Percentiles rank a stretch among this genome's conserved stretches.
Conservation (phyloP, 2,888 invertebrate species). For the Nemotelus pantherinus region DNA sequence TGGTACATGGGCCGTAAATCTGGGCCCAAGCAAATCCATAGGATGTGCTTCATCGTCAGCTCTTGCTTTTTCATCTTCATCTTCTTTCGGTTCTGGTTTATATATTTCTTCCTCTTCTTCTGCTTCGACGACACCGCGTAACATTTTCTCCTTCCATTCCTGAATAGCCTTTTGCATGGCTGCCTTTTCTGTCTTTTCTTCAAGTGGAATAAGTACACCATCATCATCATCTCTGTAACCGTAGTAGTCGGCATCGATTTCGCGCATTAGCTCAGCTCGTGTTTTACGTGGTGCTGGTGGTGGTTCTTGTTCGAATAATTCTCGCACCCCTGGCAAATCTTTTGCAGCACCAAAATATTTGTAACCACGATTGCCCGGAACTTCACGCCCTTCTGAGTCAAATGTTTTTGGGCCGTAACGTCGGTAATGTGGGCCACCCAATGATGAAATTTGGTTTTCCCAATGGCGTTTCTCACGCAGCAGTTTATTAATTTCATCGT, state of each 20-base stretch:
- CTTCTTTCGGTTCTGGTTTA: slow-evolving; percentile 65
- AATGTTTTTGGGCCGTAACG: slow-evolving; percentile 92
- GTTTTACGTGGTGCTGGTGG: slow-evolving; percentile 91
- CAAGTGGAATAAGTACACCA: slow-evolving; percentile 89
- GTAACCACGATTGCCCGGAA: slow-evolving; percentile 97
- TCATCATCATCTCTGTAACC: slow-evolving; percentile 99
- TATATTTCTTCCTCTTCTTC: slow-evolving; percentile 80
- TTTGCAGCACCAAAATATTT: slow-evolving; percentile 99
- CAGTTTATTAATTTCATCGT: slow-evolving; percentile 99
- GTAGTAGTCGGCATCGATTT: slow-evolving; percentile 98
- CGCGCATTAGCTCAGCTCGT: slow-evolving; percentile 95
- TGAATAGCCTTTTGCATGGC: slow-evolving; percentile 71
- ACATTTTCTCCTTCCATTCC: slow-evolving; percentile 77
- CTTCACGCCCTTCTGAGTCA: slow-evolving; percentile 94
- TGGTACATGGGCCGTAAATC: slow-evolving; percentile 85
- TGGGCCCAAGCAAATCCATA: slow-evolving; percentile 65
- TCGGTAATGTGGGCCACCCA: slow-evolving; percentile 95
- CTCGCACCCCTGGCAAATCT: slow-evolving; percentile 96
- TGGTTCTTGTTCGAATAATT: slow-evolving; percentile 96
- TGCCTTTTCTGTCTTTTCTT: slow-evolving; percentile 80
- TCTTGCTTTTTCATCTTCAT: slow-evolving; percentile 48
- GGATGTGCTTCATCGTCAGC: slow-evolving; percentile 57
- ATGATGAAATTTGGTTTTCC: slow-evolving; percentile 94
- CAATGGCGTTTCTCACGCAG: slow-evolving; percentile 96
- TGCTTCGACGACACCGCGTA: slow-evolving; percentile 68